Percentiles rank a stretch among this genome's conserved stretches.
Evolutionary conservation across 2,113 vertebrate species (phyloP).

Genomic region (Salvator merianae): DNA sequence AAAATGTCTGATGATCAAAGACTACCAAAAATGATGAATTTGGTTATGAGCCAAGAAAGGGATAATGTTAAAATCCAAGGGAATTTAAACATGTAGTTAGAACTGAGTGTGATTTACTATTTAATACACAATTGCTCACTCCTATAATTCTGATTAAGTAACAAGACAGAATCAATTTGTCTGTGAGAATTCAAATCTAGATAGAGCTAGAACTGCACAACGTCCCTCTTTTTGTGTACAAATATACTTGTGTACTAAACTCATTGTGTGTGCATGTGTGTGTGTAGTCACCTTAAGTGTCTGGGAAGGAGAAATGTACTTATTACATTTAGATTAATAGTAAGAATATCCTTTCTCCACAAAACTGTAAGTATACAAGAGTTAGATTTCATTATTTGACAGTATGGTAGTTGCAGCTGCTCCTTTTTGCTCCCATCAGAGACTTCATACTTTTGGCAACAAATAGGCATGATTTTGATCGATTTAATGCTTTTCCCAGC

Average conservation of each 20-base stretch:
- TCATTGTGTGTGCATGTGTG: too few relatives aligned
- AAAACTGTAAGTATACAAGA: too few relatives aligned
- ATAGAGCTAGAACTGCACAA: neutral
- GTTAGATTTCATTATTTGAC: neutral
- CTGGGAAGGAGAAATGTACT: too few relatives aligned
- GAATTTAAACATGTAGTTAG: neutral
- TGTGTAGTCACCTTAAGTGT: too few relatives aligned
- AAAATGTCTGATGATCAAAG: constrained; percentile 31
- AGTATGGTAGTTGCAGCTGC: too few relatives aligned
- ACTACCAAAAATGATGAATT: constrained; percentile 17
- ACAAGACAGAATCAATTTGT: neutral
- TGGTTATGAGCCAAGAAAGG: neutral
- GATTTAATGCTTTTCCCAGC: neutral
- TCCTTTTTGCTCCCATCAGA: neutral
- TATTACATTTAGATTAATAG: too few relatives aligned
- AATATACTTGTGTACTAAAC: too few relatives aligned
- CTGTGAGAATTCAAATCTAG: neutral
- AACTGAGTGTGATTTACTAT: neutral
- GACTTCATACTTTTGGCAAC: neutral
- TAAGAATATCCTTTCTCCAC: too few relatives aligned
- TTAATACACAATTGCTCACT: neutral
- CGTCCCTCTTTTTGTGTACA: neutral
- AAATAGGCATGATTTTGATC: neutral
- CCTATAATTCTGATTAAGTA: neutral
- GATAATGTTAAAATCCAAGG: neutral